Evolutionary conservation across 2,113 vertebrate species (phyloP).

Genomic region (Raja brachyura): DNA sequence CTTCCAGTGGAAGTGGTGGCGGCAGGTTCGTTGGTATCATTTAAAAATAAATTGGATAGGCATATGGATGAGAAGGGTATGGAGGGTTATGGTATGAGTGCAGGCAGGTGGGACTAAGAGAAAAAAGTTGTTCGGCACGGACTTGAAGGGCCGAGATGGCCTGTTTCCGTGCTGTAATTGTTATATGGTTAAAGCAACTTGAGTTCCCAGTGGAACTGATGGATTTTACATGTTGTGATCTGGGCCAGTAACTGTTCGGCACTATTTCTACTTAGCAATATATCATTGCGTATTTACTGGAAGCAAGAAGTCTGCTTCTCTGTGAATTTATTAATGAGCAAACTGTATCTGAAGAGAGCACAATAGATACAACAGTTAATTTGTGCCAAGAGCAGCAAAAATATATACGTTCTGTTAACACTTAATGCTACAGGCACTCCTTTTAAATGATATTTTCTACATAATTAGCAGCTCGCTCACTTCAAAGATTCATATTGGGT

Average conservation of each 20-base stretch:
- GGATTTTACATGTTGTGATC: background rate
- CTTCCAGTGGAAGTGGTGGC: no score
- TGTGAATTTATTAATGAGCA: background rate
- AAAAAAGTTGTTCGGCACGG: no score
- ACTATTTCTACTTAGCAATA: background rate
- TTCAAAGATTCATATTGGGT: background rate
- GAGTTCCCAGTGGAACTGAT: background rate
- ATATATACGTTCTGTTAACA: background rate
- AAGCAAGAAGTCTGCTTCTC: background rate
- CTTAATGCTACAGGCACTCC: background rate
- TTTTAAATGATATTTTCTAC: background rate
- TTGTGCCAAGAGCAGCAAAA: background rate
- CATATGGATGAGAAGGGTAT: no score
- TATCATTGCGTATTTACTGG: background rate
- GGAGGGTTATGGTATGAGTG: no score
- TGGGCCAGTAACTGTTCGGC: background rate
- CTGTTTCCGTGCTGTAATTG: no score
- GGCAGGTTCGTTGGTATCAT: no score
- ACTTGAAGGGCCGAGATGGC: no score
- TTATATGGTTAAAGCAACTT: no score
- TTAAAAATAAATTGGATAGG: no score
- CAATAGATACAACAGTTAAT: background rate
- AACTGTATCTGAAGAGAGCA: background rate
- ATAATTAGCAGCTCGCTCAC: background rate
- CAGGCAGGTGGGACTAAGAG: no score